phyloP scores from a whole-genome alignment of 2,113 vertebrate species.

The Sakesphorus luctuosus region DNA sequence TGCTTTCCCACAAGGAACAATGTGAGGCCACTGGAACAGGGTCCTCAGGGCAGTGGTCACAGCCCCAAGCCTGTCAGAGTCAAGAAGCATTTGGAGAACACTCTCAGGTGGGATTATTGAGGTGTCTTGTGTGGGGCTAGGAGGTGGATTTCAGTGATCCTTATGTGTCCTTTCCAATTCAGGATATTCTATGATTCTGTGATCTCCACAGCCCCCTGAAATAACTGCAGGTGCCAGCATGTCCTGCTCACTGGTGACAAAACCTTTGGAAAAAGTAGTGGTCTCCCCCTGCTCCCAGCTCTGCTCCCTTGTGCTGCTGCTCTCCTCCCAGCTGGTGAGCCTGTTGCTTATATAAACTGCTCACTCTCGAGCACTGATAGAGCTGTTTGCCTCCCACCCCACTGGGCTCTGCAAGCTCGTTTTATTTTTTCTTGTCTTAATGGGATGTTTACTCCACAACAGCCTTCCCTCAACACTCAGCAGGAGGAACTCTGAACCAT shows the following conservation, averaged over 20 bases:
- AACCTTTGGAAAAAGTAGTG: not conserved
- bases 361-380: not conserved
- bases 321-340: not conserved
- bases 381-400: slow-evolving; percentile 33
- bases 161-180: not conserved
- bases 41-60: not conserved
- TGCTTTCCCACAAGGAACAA: not conserved
- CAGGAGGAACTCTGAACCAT: not conserved
- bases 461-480: not conserved
- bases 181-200: not conserved
- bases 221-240: not conserved
- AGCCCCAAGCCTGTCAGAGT: not conserved
- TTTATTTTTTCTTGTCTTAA: slow-evolving; percentile 1
- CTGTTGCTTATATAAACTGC: slow-evolving; percentile 19
- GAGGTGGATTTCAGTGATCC: not conserved
- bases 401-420: not conserved
- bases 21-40: not conserved
- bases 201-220: not conserved
- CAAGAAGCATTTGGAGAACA: not conserved
- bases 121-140: not conserved
- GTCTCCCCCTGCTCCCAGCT: not conserved
- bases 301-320: not conserved
- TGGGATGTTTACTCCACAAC: slow-evolving; percentile 32
- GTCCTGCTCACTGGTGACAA: rapidly evolving
- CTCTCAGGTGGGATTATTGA: not conserved